phyloP scores from a whole-genome alignment of 2,113 vertebrate genomes.

The Noctilio leporinus region DNA sequence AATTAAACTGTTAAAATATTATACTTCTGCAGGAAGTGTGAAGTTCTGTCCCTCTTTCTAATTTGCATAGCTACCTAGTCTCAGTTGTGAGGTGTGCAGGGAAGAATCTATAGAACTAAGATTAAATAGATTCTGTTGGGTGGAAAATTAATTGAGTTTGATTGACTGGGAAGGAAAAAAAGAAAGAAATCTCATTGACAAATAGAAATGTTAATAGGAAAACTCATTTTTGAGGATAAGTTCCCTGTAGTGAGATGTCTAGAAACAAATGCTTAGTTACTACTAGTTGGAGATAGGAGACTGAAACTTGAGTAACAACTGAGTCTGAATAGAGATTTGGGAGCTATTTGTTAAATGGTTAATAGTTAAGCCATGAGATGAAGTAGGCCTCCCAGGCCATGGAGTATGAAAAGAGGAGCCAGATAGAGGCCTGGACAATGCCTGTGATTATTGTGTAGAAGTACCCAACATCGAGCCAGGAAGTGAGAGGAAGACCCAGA shows the following conservation, averaged over 20 bases:
- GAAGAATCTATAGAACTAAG: not conserved
- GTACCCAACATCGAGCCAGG: not conserved
- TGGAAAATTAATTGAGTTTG: not conserved
- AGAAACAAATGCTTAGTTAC: not conserved
- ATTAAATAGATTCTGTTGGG: not conserved
- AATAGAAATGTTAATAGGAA: conserved; percentile 3
- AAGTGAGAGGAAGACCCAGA: not conserved
- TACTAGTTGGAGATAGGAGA: conserved; percentile 1
- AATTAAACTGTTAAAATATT: not conserved
- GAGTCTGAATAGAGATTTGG: not conserved
- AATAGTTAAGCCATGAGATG: not conserved
- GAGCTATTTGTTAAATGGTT: not conserved
- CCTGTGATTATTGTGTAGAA: not conserved
- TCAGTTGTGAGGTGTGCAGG: not conserved
- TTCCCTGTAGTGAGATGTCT: not conserved
- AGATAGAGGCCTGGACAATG: conserved; percentile 7
- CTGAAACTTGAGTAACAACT: not conserved
- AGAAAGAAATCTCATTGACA: not conserved
- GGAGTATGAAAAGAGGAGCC: not conserved
- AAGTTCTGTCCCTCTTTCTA: not conserved
- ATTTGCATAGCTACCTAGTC: not conserved
- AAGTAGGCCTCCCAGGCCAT: not conserved
- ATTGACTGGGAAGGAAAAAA: not conserved
- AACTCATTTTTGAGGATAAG: not conserved
- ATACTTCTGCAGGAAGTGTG: not conserved